Base-by-base conservation (phyloP, 2,113 vertebrate species). In the Centropristis striata region DNA sequence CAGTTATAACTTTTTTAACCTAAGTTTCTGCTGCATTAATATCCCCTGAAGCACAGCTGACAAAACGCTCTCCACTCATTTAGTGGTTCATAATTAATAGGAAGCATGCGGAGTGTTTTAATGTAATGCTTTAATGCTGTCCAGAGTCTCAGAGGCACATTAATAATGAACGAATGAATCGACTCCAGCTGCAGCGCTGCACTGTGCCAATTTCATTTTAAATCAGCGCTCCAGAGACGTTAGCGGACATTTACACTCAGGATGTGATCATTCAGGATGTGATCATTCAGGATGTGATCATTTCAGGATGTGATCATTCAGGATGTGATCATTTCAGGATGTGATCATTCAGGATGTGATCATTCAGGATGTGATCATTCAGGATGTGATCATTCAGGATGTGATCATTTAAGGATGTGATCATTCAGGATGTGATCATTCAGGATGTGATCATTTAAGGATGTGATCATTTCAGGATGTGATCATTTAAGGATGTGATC, bases 31-130 rank as follows among this genome's bases (percentile, higher is more conserved):
- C 59, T 46, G 54, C 46, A 47, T 46, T 49, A 41, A 47, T 2
- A 13, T 60, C 28, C 23, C 64, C 71, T 28, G 0, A 44, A 57
- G 69, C 39, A 20, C 37, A 14, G 21, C 25, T 2, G 42, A 71
- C 68, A 72, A 77, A 65, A 60, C 39, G 6, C 16, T 55, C 76
- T 28, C 9, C 50, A 60, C 70, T 80, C 64, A n/a, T 65, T 64
- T 16, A 28, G 28, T 49, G 47, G 44, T 87, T 28, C 44, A 84
- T 85, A 75, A 86, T 86, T 83, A 70, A 92, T 71, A 66, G 37
- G 51, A 25, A 36, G 68, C 42, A 65, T 32, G 39, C 27, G 47
- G 44, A n/a, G 55, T 53, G 78, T 63, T 83, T 80, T 70, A 80
- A 66, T 82, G 69, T 57, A 79, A 71, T 54, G 82, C 69, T 66